Evolutionary conservation across 2,113 vertebrate species (phyloP), one percentile per base, ranked within the genome.

Genomic region (Murina feae): DNA sequence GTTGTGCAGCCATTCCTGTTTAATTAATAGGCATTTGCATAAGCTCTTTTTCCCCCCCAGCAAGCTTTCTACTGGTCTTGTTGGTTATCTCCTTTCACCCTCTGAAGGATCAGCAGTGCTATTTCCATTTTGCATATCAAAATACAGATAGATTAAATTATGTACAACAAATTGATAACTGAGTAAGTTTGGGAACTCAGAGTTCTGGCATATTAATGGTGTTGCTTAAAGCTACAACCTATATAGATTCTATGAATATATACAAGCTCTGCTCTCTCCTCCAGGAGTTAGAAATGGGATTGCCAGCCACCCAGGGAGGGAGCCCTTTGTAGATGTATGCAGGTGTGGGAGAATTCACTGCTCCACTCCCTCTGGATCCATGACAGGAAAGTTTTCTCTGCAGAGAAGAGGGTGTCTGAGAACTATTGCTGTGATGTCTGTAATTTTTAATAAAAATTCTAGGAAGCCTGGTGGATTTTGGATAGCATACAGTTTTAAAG

Each of bases 21-120:
- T 96, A 96, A 97, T 97, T 97, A 96, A 90, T 94, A 97, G 94
- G 85, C 89, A 97, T 96, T 96, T 96, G 78, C 96, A 95, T 95
- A 95, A 93, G 83, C 86, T 91, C 93, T 82, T 92, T 75, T 93
- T 75, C n/a, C 13, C 89, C 92, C 80, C 91, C 87, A 94, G 89
- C 89, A 94, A 95, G 94, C 90, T 90, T 93, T 86, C 28, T 68
- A 84, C 86, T 90, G 93, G 89, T 85, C 80, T 63, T 91, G 58
- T 89, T 95, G 96, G 95, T 97, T 96, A 95, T 97, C 91, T 95
- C 87, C 75, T 89, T 92, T 90, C 39, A 76, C 93, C 80, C 94
- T 94, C 83, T 72, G 94, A 96, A 95, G 94, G 89, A 85, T 89
- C 83, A 91, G 97, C 92, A 65, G 60, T 93, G 47, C 84, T 82